Base-by-base conservation (phyloP, 2,888 invertebrate species). In the Pedicia rivosa region DNA sequence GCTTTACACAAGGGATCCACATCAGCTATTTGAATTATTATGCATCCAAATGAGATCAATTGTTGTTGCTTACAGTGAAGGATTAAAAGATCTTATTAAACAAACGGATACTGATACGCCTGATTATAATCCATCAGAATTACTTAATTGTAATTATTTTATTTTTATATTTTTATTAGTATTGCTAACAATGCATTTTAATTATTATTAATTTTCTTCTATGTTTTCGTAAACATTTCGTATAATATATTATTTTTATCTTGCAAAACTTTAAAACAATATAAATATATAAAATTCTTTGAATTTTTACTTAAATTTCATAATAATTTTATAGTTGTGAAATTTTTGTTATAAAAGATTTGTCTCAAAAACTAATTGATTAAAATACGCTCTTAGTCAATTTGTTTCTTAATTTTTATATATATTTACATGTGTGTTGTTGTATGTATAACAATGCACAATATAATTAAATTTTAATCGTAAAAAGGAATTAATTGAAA, bases 21-120 rank as follows among this genome's bases (percentile, higher is more conserved):
- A 74, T 52, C 70, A 74, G 48, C 56, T 78, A 43, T 71, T 73
- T 50, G 67, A 73, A 57, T 65, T 73, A 48, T 59, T 78, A 46
- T 71, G 75, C 50, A 68, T 69, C 45, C 72, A 74, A 53, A 67
- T 72, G 12, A 67, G 72, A 49, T 73, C 75, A 52, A 69, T 74
- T 55, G 70, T 76, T 27, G 67, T 72, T 44, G 68, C 74, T 43
- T 77, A 75, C 45, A 54, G 56, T 31, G 57, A 55, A 45, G 59
- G 60, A 29, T 51, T 62, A 45, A 50, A 54, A 20, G 56, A 59
- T 54, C 67, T 68, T 44, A 59, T 63, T 40, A 60, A 68, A 41
- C 52, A 69, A 41, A 61, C 27, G 13, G 15, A 17, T 10, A 29
- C 40, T 13, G 35, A 51, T 52, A 40, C 52, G 51, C 16, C 51